These are phyloP conservation scores for Peromyscus leucopus DNA, from an alignment of 2,113 vertebrate genomes.

Conservation along the genomic window DNA sequence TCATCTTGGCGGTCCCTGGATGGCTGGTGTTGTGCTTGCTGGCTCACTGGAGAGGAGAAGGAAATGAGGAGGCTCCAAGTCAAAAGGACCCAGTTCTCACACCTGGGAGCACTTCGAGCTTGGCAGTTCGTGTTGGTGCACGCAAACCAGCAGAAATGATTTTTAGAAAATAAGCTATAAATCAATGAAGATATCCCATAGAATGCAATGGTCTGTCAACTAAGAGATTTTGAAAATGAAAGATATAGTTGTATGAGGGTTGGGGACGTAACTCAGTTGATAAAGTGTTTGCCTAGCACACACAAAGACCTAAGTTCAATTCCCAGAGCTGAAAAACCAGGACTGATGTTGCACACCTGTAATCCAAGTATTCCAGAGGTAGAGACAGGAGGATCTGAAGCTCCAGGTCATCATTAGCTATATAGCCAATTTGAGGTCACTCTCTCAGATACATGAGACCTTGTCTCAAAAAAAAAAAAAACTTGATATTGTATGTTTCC, in stretches of 20 bases:
- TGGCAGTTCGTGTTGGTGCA: background rate
- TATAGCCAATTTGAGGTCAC: background rate
- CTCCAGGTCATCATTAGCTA: background rate
- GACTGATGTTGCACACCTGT: background rate
- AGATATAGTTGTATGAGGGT: background rate
- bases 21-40: background rate
- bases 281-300: background rate
- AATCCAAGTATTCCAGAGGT: background rate
- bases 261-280: background rate
- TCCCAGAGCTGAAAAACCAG: background rate
- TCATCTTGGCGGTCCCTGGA: slow-evolving; percentile 78
- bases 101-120: background rate
- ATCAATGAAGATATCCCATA: background rate
- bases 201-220: background rate
- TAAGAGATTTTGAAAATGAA: background rate
- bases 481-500: background rate
- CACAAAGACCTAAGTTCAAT: background rate
- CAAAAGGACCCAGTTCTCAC: background rate
- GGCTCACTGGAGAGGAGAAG: slow-evolving; percentile 41
- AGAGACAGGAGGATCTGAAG: background rate
- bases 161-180: slow-evolving; percentile 24
- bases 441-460: background rate
- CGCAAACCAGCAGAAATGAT: background rate
- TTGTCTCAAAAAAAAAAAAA: background rate
- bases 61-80: background rate